These are phyloP conservation scores for Syndactyla subalaris DNA, from an alignment of 2,797 vertebrate genomes.

Conservation along the genomic window DNA sequence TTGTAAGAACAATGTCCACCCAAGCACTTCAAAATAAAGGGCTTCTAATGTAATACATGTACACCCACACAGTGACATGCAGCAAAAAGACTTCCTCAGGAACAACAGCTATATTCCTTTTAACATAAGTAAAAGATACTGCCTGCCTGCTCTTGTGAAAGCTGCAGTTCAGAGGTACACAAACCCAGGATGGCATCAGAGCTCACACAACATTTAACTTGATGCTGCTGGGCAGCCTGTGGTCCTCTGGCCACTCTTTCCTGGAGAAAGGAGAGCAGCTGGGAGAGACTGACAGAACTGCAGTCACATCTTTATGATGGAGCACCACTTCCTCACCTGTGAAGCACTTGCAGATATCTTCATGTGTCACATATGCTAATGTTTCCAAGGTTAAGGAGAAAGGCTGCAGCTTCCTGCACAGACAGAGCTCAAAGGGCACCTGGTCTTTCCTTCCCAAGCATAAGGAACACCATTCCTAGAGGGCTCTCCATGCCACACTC, in stretches of 20 bases:
- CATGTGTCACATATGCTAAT: constrained; percentile 93
- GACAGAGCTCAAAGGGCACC: not conserved
- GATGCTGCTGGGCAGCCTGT: not conserved
- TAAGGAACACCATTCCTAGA: not conserved
- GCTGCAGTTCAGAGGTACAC: not conserved
- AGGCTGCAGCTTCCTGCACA: not conserved
- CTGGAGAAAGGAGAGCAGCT: not conserved
- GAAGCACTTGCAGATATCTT: constrained; percentile 97
- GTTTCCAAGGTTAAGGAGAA: constrained; percentile 82
- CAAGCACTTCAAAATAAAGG: not conserved
- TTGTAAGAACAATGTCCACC: not conserved
- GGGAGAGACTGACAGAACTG: not conserved
- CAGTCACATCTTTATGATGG: not conserved
- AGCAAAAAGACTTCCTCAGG: not conserved
- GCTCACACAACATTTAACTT: not conserved
- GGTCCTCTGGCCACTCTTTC: not conserved
- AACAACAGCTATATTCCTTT: not conserved
- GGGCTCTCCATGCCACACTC: not conserved
- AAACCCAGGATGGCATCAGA: not conserved
- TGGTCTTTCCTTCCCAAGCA: not conserved
- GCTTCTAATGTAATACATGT: not conserved
- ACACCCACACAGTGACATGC: not conserved
- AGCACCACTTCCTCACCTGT: constrained; percentile 83
- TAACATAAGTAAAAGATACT: not conserved
- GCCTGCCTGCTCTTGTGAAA: not conserved